These are phyloP conservation scores for Gonioctena quinquepunctata DNA, from an alignment of 1,140 invertebrate genomes.

Conservation along the genomic window DNA sequence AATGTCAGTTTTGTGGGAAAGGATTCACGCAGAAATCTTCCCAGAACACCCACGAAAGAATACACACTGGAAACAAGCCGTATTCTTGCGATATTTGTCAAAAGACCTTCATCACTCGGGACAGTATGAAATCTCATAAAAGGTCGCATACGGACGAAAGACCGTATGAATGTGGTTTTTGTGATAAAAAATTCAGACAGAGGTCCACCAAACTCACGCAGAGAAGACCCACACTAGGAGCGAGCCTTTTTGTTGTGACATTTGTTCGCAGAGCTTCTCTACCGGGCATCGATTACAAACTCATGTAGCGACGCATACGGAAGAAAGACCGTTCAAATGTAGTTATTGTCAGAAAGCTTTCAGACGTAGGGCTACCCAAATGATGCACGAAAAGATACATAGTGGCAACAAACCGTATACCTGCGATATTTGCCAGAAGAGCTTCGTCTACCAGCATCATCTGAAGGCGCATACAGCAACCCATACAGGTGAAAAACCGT, in stretches of 20 bases:
- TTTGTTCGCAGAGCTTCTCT: not conserved
- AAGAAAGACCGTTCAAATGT: slow-evolving; percentile 73
- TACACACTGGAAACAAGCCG: slow-evolving; percentile 55
- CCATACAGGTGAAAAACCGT: slow-evolving; percentile 75
- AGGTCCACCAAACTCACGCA: too few species aligned
- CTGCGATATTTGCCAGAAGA: slow-evolving; percentile 21
- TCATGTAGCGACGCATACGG: slow-evolving; percentile 74
- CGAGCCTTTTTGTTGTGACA: slow-evolving; percentile 31
- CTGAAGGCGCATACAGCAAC: slow-evolving; percentile 71
- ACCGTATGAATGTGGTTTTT: too few species aligned
- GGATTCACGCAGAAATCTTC: slow-evolving; percentile 70
- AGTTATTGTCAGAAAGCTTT: slow-evolving; percentile 63
- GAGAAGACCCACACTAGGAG: slow-evolving; percentile 33
- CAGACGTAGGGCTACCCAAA: not conserved
- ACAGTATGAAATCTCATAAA: too few species aligned
- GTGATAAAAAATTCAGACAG: too few species aligned
- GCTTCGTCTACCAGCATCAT: not conserved
- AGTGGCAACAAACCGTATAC: slow-evolving; percentile 33
- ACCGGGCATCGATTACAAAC: slow-evolving; percentile 58
- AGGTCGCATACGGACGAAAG: too few species aligned
- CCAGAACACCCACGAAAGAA: slow-evolving; percentile 59
- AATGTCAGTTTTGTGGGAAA: slow-evolving; percentile 62
- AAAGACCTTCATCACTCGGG: too few species aligned
- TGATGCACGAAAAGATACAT: slow-evolving; percentile 19
- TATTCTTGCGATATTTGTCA: slow-evolving; percentile 56